phyloP scores from a whole-genome alignment of 2,113 vertebrate genomes.

The Sebastes fasciatus region DNA sequence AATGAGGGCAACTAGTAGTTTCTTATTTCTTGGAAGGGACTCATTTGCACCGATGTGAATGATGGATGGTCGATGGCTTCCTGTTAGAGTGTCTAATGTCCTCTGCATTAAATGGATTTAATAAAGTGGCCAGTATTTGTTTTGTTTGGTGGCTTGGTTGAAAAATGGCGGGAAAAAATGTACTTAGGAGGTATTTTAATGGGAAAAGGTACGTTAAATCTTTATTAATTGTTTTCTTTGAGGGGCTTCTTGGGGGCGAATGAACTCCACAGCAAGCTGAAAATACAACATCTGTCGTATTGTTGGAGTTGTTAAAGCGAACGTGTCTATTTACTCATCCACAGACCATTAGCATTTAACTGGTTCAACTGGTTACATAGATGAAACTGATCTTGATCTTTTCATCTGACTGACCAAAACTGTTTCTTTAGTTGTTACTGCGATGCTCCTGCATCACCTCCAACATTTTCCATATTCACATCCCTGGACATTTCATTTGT shows the following conservation, averaged over 20 bases:
- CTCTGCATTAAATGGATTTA: not conserved
- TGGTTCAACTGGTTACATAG: no score
- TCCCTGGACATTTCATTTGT: conserved; percentile 3
- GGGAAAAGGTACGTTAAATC: not conserved
- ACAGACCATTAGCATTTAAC: no score
- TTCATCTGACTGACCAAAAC: no score
- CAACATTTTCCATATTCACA: not conserved
- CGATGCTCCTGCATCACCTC: no score
- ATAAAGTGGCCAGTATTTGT: not conserved
- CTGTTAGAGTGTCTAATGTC: not conserved
- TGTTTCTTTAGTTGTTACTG: no score
- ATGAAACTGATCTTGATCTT: no score
- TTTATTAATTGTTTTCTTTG: not conserved
- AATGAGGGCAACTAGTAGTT: not conserved
- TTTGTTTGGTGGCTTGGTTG: not conserved
- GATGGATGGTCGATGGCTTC: not conserved
- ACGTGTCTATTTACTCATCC: no score
- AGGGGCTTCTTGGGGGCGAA: not conserved
- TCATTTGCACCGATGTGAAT: not conserved
- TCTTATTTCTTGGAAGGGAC: not conserved
- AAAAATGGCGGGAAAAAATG: not conserved
- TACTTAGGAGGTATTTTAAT: not conserved
- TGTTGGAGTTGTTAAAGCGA: not conserved
- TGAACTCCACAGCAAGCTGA: not conserved
- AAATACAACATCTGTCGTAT: not conserved